These are phyloP conservation scores for Raja brachyura DNA, from an alignment of 2,113 vertebrate genomes.

Conservation along the genomic window DNA sequence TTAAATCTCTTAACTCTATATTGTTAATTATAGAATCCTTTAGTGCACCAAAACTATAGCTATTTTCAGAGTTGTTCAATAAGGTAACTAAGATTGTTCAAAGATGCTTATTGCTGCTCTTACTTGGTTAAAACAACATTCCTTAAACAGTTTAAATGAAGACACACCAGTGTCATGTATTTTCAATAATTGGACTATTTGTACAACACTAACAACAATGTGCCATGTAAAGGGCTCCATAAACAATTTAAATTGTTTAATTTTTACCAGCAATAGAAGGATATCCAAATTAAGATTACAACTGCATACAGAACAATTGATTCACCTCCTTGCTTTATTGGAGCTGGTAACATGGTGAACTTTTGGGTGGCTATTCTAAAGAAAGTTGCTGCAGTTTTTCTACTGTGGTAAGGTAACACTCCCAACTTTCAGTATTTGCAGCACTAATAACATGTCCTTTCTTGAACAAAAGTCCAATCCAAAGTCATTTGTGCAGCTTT, in stretches of 20 bases:
- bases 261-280: not conserved
- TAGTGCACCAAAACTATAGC: not conserved
- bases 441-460: not conserved
- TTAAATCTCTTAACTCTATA: too few relatives aligned
- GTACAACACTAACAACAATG: not conserved
- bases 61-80: not conserved
- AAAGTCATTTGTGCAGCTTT: not conserved
- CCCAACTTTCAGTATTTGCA: not conserved
- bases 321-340: too few relatives aligned
- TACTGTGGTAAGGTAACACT: not conserved
- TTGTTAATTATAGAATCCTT: not conserved
- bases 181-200: not conserved
- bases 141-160: not conserved
- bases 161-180: not conserved
- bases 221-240: not conserved
- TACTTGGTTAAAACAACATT: not conserved
- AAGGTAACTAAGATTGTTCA: not conserved
- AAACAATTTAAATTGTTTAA: not conserved
- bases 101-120: not conserved
- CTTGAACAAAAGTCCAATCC: not conserved
- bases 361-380: not conserved
- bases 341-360: not conserved
- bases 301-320: too few relatives aligned
- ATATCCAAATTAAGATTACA: not conserved
- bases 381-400: not conserved